A percentile compares a stretch with the other conserved stretches of the same genome.
These are phyloP conservation scores for Vulpes ferrilata DNA, from an alignment of 2,113 vertebrate species.

Conservation along the genomic window DNA sequence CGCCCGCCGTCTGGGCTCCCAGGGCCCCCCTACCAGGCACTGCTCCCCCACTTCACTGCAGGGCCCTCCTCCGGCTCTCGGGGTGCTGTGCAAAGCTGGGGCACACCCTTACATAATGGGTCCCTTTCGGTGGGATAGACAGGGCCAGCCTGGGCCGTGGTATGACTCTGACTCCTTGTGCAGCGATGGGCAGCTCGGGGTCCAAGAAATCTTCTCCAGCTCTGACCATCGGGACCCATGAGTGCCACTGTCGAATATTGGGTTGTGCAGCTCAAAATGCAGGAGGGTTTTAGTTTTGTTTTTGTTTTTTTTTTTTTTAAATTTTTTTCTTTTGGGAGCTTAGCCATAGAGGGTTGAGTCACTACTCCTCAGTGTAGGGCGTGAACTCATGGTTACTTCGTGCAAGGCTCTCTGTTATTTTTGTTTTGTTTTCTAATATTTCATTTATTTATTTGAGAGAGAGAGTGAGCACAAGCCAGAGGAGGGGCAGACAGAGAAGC, in stretches of 20 bases:
- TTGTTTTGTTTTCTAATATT: neutral
- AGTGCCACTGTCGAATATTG: neutral
- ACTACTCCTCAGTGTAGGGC: neutral
- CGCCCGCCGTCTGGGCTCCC: neutral
- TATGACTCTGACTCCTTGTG: fast-evolving
- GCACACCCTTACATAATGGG: fast-evolving
- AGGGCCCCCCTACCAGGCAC: fast-evolving
- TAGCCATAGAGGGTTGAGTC: neutral
- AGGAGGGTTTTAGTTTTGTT: neutral
- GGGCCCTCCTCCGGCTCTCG: neutral
- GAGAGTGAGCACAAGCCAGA: no score
- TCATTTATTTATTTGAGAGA: no score
- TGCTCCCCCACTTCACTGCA: no score
- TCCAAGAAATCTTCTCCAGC: neutral
- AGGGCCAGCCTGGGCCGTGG: fast-evolving
- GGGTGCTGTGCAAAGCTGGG: fast-evolving
- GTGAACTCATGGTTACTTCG: no score
- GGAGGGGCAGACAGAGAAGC: no score
- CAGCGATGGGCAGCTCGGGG: fast-evolving
- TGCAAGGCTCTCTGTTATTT: neutral
- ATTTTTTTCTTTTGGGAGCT: neutral
- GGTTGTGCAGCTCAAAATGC: neutral
- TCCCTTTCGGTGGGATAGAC: neutral
- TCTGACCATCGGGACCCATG: fast-evolving
- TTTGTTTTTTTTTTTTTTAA: neutral